phyloP scores from a whole-genome alignment of 2,888 invertebrate genomes.

The Empis stercorea region DNA sequence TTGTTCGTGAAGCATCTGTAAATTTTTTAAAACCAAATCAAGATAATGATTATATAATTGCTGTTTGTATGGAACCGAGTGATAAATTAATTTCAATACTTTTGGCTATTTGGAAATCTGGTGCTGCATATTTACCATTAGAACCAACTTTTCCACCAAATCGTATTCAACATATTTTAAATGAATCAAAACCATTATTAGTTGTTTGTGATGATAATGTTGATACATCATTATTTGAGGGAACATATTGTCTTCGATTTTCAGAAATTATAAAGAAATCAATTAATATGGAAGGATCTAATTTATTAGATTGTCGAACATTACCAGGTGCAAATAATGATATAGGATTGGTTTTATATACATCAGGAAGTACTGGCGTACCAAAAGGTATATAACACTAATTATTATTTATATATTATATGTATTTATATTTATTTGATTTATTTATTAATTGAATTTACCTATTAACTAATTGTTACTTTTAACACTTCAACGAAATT shows the following conservation, averaged over 20 bases:
- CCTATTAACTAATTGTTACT: too few species aligned
- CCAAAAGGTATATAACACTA: slow-evolving; percentile 62
- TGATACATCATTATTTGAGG: slow-evolving; percentile 23
- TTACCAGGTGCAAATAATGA: slow-evolving; percentile 33
- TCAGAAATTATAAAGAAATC: slow-evolving; percentile 26
- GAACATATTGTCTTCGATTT: slow-evolving; percentile 20
- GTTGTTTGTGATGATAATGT: slow-evolving; percentile 47
- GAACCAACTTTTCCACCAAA: slow-evolving; percentile 58
- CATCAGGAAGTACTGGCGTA: slow-evolving; percentile 80
- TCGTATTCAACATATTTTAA: slow-evolving; percentile 61
- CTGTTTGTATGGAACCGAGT: slow-evolving; percentile 67
- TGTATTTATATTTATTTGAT: too few species aligned
- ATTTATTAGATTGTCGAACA: slow-evolving; percentile 34
- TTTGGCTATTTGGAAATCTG: slow-evolving; percentile 65
- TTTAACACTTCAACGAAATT: too few species aligned
- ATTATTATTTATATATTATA: not conserved
- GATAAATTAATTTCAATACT: slow-evolving; percentile 53
- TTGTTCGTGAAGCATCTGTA: slow-evolving; percentile 25
- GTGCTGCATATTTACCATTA: slow-evolving; percentile 73
- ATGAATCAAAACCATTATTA: slow-evolving; percentile 55
- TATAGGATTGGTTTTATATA: slow-evolving; percentile 63
- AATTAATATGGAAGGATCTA: slow-evolving; percentile 19
- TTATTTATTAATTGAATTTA: not conserved
- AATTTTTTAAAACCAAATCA: slow-evolving; percentile 37
- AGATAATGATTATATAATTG: slow-evolving; percentile 61